Evolutionary conservation across 1,140 invertebrate species (phyloP).

Genomic region (Pseudobourletiella spinata): DNA sequence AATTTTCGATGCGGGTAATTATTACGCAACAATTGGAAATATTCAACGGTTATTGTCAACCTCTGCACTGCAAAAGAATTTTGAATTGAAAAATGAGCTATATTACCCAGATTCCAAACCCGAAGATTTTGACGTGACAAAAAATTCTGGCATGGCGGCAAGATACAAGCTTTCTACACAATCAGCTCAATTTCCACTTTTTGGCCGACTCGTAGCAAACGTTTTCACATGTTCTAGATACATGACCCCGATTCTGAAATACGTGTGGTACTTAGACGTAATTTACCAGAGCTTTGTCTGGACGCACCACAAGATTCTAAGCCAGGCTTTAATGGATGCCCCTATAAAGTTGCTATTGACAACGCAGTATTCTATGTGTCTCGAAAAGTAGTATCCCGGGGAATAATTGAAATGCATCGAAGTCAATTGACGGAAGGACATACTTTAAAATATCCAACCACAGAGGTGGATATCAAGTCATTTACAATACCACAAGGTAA

Average conservation of each 20-base stretch:
- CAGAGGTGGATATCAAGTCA: neutral
- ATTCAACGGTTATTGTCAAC: neutral
- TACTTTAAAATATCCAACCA: neutral
- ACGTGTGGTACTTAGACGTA: neutral
- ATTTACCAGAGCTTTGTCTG: neutral
- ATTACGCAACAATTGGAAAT: neutral
- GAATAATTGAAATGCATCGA: neutral
- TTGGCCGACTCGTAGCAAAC: no score
- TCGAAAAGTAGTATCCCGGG: neutral
- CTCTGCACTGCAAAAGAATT: neutral
- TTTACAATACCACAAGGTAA: neutral
- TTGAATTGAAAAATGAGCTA: neutral
- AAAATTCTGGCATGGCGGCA: neutral
- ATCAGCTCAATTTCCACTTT: neutral
- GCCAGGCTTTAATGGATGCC: neutral
- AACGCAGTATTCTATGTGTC: neutral
- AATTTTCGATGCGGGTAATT: no score
- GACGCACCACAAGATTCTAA: neutral
- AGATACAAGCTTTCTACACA: neutral
- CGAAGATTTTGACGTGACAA: neutral
- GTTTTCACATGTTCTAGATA: neutral
- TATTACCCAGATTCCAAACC: neutral
- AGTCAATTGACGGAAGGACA: neutral
- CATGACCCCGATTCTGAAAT: neutral
- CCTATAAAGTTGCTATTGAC: neutral